Base-by-base conservation (phyloP, 2,888 invertebrate species). In the Polydrusus tereticollis region DNA sequence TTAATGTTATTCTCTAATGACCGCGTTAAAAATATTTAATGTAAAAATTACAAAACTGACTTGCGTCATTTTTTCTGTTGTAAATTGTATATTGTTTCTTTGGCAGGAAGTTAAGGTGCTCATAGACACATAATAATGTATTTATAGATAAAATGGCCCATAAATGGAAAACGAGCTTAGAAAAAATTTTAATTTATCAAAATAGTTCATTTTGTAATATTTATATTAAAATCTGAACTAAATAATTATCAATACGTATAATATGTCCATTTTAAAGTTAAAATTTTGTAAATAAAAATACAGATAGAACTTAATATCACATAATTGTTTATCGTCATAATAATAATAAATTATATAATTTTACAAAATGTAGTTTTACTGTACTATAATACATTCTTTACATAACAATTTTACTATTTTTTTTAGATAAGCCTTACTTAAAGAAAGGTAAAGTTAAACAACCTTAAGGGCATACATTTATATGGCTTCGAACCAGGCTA, bases 301-400 rank as follows among this genome's bases (percentile, higher is more conserved):
- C 26, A 47, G 8, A 60, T 60, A 60, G 68, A 60, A 52, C 59
- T 68, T 68, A 68, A 38, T 38, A 50, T 52, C 26, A 36, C 47
- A 41, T 60, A 59, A 68, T 57, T 68, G 68, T 68, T 68, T 60
- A 59, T 68, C 60, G 60, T 29, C 41, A 33, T 45, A 60, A 59
- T 68, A 68, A n/a, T 41, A 67, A 67, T 68, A 68, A 68, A 68
- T 68, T 59, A 59, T 60, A 68, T 68, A 60, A 68, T 60, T 68
- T 68, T 68, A 60, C 59, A 60, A 50, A 60, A 21, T 26, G 67
- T 12, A 16, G 20, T 67, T 67, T 67, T 21, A 47, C 26, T 50
- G 2, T 12, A 29, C 43, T 3, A 33, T 33, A 18, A 2, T 36
- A 47, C 26, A 63, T 63, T 47, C 63, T n/a, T n/a, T n/a, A n/a